phyloP scores from a whole-genome alignment of 2,888 invertebrate genomes.

The Dicyrtoma fusca region DNA sequence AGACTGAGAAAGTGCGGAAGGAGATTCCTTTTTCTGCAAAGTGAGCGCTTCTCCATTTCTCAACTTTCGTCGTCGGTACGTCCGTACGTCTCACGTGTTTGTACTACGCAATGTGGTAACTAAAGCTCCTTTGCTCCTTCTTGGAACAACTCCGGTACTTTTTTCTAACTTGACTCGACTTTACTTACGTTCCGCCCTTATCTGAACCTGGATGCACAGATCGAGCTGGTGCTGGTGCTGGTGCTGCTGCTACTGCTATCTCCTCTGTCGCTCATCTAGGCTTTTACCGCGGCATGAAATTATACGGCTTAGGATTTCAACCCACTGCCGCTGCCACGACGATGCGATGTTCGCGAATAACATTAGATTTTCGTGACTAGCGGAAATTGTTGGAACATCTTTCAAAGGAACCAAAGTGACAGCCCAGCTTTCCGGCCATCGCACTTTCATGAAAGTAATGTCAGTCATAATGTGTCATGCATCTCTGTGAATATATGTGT shows the following conservation, averaged over 20 bases:
- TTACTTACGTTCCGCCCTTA: not conserved
- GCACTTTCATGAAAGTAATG: not conserved
- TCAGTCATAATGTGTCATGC: no score
- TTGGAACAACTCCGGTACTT: not conserved
- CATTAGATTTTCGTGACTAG: constrained; percentile 24
- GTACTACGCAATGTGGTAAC: no score
- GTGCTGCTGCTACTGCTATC: not conserved
- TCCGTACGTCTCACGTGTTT: no score
- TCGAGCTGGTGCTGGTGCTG: not conserved
- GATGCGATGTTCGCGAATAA: not conserved
- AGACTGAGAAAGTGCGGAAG: no score
- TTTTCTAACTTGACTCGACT: not conserved
- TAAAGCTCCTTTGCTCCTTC: no score
- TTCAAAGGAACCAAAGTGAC: constrained; percentile 21
- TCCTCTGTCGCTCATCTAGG: not conserved
- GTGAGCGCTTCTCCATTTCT: not conserved
- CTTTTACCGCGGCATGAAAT: constrained; percentile 17
- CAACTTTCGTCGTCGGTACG: no score
- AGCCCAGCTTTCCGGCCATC: constrained; percentile 24
- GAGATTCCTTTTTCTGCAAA: no score
- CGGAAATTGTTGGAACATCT: constrained; percentile 27
- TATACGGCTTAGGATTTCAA: constrained; percentile 11
- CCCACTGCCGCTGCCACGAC: not conserved
- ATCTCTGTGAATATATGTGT: no score
- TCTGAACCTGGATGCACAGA: not conserved